Base-by-base conservation (phyloP, 1,140 invertebrate species). In the Lanistes nyassanus region DNA sequence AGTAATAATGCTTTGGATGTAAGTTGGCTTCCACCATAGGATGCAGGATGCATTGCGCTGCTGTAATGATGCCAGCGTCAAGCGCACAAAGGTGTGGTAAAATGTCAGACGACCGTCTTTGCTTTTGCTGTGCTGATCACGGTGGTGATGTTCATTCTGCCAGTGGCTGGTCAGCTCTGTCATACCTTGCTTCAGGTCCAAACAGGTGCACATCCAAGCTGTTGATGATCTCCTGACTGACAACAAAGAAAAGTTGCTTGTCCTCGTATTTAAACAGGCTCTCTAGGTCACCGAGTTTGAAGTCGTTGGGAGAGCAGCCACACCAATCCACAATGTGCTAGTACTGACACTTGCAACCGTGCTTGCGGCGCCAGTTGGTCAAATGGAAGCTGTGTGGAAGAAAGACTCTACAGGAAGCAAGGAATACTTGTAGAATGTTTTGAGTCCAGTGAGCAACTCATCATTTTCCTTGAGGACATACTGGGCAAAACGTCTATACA, bases 271-370 rank as follows among this genome's bases (percentile, higher is more conserved):
- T 93, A 78, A 84, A 62, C 13, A 89, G 58, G 77, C 78, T 85
- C 31, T 86, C 77, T 2, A 85, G 65, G 88, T 98, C 96, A 74
- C 94, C 93, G 0, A 93, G 90, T 85, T 93, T 94, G 84, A 99
- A 98, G 90, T 97, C 96, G 89, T 99, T 98, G 0, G 98, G 98
- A 74, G 96, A 98, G 88, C 98, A 99, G 5, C 98, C 98, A 89
- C 98, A 99, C 98, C 98, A 99, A 89, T 99, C 98, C 0, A 99
- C 98, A 2, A 99, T 94, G 86, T 98, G 95, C 85, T 97, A 97
- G 87, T 91, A 85, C 88, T 99, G 98, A 89, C 98, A 99, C 86
- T 98, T 97, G 87, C 98, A 99, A 0, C 98, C 98, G 70, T 97
- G 92, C 86, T 96, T 96, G 42, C 98, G 92, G 81, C 97, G 96